Conservation (phyloP, 2,797 vertebrate species). For the Acestrorhynchus altus region DNA sequence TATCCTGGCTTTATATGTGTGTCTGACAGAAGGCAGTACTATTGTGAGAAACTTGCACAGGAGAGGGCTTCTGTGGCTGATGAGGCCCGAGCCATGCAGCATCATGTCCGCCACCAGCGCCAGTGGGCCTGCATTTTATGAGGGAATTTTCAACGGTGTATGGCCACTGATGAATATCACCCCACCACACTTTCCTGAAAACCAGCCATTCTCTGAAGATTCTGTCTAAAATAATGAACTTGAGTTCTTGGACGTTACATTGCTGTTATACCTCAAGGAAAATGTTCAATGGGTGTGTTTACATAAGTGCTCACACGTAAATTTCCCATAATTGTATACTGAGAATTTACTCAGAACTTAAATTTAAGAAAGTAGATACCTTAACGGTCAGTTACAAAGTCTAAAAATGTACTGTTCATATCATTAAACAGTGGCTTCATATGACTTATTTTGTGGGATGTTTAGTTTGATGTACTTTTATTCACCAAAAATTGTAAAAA, state of each 20-base stretch:
- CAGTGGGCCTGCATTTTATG: constrained; percentile 30
- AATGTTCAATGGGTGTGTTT: neutral
- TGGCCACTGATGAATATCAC: constrained; percentile 27
- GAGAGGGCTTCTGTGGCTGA: neutral
- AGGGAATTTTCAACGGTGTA: constrained; percentile 24
- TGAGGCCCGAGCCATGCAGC: constrained; percentile 13
- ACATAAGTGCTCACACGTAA: neutral
- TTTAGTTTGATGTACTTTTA: too few relatives aligned
- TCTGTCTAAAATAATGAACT: constrained; percentile 28
- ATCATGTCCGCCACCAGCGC: constrained; percentile 21
- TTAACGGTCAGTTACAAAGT: too few relatives aligned
- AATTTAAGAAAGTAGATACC: too few relatives aligned
- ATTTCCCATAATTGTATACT: neutral
- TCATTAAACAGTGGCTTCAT: too few relatives aligned
- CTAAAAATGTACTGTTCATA: too few relatives aligned
- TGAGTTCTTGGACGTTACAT: neutral
- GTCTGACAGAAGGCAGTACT: neutral
- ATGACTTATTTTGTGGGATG: too few relatives aligned
- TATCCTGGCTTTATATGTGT: constrained; percentile 16
- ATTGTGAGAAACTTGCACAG: constrained; percentile 11
- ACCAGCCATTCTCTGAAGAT: constrained; percentile 17
- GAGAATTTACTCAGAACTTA: too few relatives aligned
- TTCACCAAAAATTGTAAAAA: too few relatives aligned
- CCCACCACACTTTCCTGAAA: neutral
- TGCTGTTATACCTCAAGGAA: constrained; percentile 3